A percentile compares a stretch with the other conserved stretches of the same genome.
phyloP scores from a whole-genome alignment of 1,140 invertebrate genomes.

The Agrilus planipennis region DNA sequence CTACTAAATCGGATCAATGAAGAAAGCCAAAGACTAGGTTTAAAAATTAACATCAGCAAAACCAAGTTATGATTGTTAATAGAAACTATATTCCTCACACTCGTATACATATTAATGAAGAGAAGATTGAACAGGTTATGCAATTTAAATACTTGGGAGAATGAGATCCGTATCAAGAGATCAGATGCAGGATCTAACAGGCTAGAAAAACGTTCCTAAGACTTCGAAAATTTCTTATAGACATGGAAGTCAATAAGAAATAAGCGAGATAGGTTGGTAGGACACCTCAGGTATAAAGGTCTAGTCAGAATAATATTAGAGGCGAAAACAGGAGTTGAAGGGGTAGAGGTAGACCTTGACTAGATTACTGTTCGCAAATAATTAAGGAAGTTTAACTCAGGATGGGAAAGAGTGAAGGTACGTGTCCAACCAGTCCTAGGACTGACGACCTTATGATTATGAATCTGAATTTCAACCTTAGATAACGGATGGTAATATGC shows the following conservation, averaged over 20 bases:
- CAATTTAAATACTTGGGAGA: slow-evolving; percentile 4
- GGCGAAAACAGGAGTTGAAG: slow-evolving; percentile 1
- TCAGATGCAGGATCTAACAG: no score
- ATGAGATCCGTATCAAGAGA: no score
- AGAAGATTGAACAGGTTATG: slow-evolving; percentile 1
- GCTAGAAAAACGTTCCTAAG: no score
- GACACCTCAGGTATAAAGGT: not conserved
- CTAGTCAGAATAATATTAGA: not conserved
- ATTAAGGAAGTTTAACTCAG: no score
- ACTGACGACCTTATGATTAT: not conserved
- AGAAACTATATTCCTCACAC: slow-evolving; percentile 5
- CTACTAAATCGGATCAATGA: not conserved
- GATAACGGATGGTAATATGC: slow-evolving; percentile 5
- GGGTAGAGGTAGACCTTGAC: not conserved
- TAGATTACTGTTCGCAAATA: no score
- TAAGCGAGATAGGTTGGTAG: no score
- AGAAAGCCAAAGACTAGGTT: no score
- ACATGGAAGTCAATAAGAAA: no score
- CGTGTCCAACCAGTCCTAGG: no score
- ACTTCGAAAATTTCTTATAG: no score
- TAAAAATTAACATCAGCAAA: not conserved
- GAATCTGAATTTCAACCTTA: not conserved
- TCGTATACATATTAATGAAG: slow-evolving; percentile 11
- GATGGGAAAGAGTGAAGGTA: no score
- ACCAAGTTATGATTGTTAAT: no score